These are phyloP conservation scores for Vimba vimba DNA, from an alignment of 2,113 vertebrate genomes.

Conservation along the genomic window DNA sequence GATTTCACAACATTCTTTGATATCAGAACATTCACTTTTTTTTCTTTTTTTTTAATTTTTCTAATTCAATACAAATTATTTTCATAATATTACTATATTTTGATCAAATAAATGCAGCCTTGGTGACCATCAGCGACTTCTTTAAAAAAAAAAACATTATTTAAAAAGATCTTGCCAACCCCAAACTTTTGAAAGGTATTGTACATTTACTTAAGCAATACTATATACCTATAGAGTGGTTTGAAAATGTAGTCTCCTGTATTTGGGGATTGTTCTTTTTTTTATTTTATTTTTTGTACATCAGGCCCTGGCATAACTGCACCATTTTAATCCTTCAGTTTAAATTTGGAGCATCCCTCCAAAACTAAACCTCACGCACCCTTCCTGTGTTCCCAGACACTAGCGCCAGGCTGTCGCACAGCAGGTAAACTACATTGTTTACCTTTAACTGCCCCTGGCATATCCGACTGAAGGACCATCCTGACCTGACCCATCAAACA, in stretches of 20 bases:
- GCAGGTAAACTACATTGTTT: conserved; percentile 49
- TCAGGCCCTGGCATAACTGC: not conserved
- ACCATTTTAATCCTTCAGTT: not conserved
- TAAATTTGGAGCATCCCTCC: conserved; percentile 8
- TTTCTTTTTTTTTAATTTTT: too few relatives aligned
- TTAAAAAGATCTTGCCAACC: not conserved
- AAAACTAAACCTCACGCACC: conserved; percentile 33
- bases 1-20: too few relatives aligned
- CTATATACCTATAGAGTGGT: not conserved
- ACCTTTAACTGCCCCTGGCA: conserved; percentile 37
- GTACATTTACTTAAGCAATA: not conserved
- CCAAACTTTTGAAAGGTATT: not conserved
- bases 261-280: not conserved
- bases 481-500: conserved; percentile 12
- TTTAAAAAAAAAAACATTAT: not conserved
- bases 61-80: too few relatives aligned
- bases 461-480: conserved; percentile 33
- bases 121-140: not conserved
- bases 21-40: too few relatives aligned
- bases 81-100: not conserved
- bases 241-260: not conserved
- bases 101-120: not conserved
- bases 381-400: conserved; percentile 56
- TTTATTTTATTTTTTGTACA: too few relatives aligned
- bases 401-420: conserved; percentile 42